A percentile compares a stretch with the other conserved stretches of the same genome.
Evolutionary conservation across 2,888 invertebrate genomes (phyloP).

Genomic region (Muscina levida): DNA sequence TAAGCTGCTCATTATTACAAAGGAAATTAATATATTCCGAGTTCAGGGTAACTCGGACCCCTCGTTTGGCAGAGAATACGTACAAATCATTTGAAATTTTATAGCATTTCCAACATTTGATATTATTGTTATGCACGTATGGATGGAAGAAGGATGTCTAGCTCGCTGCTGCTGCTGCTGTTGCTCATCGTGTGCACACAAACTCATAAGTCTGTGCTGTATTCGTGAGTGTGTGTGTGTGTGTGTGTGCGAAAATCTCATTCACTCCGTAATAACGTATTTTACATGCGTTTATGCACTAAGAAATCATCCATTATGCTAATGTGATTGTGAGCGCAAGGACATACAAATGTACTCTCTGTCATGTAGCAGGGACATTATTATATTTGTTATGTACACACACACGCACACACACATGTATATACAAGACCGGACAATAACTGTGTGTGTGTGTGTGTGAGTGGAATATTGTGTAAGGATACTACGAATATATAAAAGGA

Average conservation of each 20-base stretch:
- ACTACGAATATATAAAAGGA: too few species aligned
- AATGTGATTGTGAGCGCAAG: conserved; percentile 68
- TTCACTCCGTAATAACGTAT: conserved; percentile 62
- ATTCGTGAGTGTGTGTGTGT: too few species aligned
- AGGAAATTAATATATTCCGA: too few species aligned
- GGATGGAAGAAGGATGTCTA: too few species aligned
- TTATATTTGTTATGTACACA: background rate
- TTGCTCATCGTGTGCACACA: background rate
- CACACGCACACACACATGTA: too few species aligned
- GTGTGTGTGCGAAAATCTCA: background rate
- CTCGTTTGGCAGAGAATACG: background rate
- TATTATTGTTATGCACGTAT: too few species aligned
- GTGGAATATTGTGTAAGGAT: too few species aligned
- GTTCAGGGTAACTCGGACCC: too few species aligned
- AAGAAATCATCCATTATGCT: conserved; percentile 76
- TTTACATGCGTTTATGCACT: conserved; percentile 72
- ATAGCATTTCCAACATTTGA: background rate
- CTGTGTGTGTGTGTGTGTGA: conserved; percentile 16
- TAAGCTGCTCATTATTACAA: too few species aligned
- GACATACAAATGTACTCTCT: background rate
- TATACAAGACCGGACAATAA: too few species aligned
- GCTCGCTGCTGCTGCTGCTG: too few species aligned
- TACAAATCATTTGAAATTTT: background rate
- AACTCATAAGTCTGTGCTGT: too few species aligned
- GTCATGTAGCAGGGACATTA: background rate